A percentile compares a stretch with the other conserved stretches of the same genome.
Conservation (phyloP, 1,140 invertebrate species). For the Coenobita brevimanus region DNA sequence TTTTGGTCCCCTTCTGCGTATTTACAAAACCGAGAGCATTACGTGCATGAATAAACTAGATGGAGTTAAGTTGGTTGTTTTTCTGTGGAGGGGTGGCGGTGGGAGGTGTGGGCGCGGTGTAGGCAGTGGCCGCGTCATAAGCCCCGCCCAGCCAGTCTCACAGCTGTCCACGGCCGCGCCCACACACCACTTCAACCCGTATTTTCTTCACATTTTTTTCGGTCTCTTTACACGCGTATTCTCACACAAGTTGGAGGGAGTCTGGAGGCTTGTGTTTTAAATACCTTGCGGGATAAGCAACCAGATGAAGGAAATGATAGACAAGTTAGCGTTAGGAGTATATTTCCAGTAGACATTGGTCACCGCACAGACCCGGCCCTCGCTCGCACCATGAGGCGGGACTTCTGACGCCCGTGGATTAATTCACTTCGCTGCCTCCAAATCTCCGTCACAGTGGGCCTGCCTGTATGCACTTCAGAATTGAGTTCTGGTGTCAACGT, state of each 20-base stretch:
- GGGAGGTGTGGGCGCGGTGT: slow-evolving; percentile 67
- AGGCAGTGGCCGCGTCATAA: slow-evolving; percentile 58
- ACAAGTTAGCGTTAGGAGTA: background rate
- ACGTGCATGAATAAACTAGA: background rate
- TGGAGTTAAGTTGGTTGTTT: background rate
- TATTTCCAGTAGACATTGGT: slow-evolving; percentile 54
- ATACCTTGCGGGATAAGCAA: background rate
- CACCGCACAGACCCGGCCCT: slow-evolving; percentile 54
- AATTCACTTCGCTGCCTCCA: slow-evolving; percentile 62
- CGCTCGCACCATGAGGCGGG: slow-evolving; percentile 63
- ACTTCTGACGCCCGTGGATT: slow-evolving; percentile 66
- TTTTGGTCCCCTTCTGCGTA: too few species aligned
- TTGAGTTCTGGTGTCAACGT: background rate
- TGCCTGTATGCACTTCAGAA: background rate
- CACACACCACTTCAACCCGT: slow-evolving; percentile 59
- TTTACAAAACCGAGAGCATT: too few species aligned
- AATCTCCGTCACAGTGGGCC: slow-evolving; percentile 32
- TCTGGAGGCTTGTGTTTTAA: slow-evolving; percentile 24
- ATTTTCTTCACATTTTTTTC: slow-evolving; percentile 61
- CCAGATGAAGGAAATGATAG: slow-evolving; percentile 13
- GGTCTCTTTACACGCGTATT: slow-evolving; percentile 42
- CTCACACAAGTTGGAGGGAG: slow-evolving; percentile 33
- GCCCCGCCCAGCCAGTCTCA: slow-evolving; percentile 53
- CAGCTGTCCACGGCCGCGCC: slow-evolving; percentile 49
- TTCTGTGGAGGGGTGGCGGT: slow-evolving; percentile 49